phyloP scores from a whole-genome alignment of 2,888 invertebrate species.

The Eretmocerus hayati region DNA sequence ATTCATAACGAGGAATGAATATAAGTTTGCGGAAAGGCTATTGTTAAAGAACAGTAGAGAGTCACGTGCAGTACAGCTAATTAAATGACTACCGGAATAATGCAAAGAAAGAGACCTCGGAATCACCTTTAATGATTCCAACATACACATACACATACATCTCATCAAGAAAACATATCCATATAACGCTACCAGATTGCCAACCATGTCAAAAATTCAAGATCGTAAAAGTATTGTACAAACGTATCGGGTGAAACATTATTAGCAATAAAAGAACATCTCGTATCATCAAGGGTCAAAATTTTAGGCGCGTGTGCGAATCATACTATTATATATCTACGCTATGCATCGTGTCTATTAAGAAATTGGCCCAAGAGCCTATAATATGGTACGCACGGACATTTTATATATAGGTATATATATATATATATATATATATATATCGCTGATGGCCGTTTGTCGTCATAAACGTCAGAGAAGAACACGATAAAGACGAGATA shows the following conservation, averaged over 20 bases:
- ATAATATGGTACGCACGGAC: neutral
- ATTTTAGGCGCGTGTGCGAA: too few species aligned
- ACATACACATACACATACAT: too few species aligned
- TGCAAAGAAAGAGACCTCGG: slow-evolving; percentile 1
- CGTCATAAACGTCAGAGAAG: slow-evolving; percentile 37
- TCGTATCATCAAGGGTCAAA: too few species aligned
- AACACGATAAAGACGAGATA: neutral
- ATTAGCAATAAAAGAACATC: slow-evolving; percentile 12
- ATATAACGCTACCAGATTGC: too few species aligned
- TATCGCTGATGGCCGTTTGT: slow-evolving; percentile 26
- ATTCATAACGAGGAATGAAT: slow-evolving; percentile 5
- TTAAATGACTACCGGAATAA: slow-evolving; percentile 7
- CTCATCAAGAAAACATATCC: too few species aligned
- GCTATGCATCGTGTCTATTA: slow-evolving; percentile 33
- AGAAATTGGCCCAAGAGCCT: slow-evolving; percentile 32
- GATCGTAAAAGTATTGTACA: neutral
- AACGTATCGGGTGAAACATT: neutral
- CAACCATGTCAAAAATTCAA: slow-evolving; percentile 5
- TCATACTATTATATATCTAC: too few species aligned
- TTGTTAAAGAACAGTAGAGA: neutral
- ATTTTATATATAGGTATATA: too few species aligned
- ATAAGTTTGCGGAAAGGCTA: slow-evolving; percentile 6
- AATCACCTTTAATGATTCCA: neutral
- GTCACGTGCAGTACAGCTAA: slow-evolving; percentile 18
- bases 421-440: too few species aligned